Evolutionary conservation across 2,888 invertebrate species (phyloP), one percentile per base, ranked within the genome.

Genomic region (Abrostola triplasia): DNA sequence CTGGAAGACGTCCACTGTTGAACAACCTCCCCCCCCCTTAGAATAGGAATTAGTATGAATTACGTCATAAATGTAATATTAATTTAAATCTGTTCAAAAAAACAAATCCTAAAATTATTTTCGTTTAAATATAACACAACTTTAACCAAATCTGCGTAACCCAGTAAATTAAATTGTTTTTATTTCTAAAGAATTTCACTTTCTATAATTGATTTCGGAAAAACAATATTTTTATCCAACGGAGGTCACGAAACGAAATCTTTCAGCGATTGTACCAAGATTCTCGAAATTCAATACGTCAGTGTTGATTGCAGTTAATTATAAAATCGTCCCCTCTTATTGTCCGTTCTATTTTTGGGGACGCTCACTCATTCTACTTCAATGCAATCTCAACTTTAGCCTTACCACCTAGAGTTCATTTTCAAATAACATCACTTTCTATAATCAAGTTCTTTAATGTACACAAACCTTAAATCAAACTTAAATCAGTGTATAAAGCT

Each of bases 261-360:
- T 81, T 74, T 62, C 42, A 74, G 51, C 75, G 77, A 89, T 77
- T 86, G 90, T 92, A 88, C 70, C 75, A 9, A 67, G 88, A 91
- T 91, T 86, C 89, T 86, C 84, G 94, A 93, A 94, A 94, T 94
- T 92, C 93, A 92, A 94, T 94, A 92, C 91, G 92, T 91, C 92
- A 92, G 93, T 91, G 93, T 93, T 94, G 94, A 94, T 94, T 93
- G 93, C 94, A 94, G 94, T 94, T 94, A 94, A 94, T 94, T 94
- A 94, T 94, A 94, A 92, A 93, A 90, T 85, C 91, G 90, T 92
- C 92, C 92, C 92, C 92, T 91, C 89, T 88, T 86, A 92, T 93
- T 92, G 93, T 92, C 87, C 80, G 70, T 77, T 85, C 90, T 93
- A 92, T 92, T 92, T 91, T 88, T 83, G 86, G 71, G 2, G 40